Percentiles rank a stretch among this genome's conserved stretches.
These are phyloP conservation scores for Pollimyrus isidori DNA, from an alignment of 2,113 vertebrate species.

Conservation along the genomic window DNA sequence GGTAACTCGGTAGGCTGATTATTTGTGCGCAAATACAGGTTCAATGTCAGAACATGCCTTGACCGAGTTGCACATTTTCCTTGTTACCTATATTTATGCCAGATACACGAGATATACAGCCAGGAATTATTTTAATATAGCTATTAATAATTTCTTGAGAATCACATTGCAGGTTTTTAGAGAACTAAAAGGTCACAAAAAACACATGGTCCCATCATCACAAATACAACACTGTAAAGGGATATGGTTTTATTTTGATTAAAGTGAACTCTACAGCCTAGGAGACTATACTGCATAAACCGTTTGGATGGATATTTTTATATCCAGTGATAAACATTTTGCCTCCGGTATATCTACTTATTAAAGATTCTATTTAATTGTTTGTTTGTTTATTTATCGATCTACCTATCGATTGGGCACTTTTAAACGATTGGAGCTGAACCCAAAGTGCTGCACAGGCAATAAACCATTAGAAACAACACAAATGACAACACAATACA, in stretches of 20 bases:
- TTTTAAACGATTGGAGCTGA: no score
- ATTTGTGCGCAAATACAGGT: conserved; percentile 28
- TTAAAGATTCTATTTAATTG: not conserved
- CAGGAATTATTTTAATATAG: not conserved
- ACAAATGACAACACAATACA: no score
- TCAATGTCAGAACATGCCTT: conserved; percentile 21
- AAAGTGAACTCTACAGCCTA: not conserved
- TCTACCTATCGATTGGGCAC: no score
- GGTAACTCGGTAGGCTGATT: not conserved
- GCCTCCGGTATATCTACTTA: not conserved
- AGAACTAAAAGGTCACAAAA: not conserved
- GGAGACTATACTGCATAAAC: not conserved
- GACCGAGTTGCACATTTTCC: conserved; percentile 1
- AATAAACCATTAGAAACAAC: no score
- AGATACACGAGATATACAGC: not conserved
- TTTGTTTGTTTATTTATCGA: no score
- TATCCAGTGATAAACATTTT: not conserved
- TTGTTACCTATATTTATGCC: not conserved
- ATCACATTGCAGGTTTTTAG: not conserved
- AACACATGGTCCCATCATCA: not conserved
- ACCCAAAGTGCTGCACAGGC: no score
- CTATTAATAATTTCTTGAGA: conserved; percentile 1
- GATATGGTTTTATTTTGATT: not conserved
- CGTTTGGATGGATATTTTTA: not conserved
- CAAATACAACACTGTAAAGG: not conserved